These are phyloP conservation scores for Lepisosteus oculatus DNA, from an alignment of 2,113 vertebrate genomes.

Conservation along the genomic window DNA sequence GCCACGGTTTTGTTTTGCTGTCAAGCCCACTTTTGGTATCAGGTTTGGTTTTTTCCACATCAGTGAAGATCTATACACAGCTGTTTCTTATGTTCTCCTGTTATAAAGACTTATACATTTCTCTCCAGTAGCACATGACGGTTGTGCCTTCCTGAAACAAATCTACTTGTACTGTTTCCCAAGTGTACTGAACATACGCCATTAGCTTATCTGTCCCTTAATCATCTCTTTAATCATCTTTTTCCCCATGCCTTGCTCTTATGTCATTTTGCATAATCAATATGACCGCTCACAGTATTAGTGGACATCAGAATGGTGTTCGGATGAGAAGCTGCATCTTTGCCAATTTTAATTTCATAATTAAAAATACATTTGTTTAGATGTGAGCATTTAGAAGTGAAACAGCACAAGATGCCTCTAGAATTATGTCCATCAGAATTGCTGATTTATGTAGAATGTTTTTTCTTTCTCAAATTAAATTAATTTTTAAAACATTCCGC, in stretches of 20 bases:
- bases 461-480: no score
- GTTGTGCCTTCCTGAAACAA: not conserved
- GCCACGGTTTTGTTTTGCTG: not conserved
- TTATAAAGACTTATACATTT: not conserved
- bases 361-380: not conserved
- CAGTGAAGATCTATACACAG: not conserved
- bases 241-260: not conserved
- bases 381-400: not conserved
- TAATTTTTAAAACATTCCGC: no score
- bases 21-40: not conserved
- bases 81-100: not conserved
- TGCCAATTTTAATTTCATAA: not conserved
- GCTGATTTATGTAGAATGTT: no score
- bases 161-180: not conserved
- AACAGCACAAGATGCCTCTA: not conserved
- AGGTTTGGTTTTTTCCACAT: not conserved
- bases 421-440: not conserved
- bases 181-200: not conserved
- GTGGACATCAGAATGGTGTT: not conserved
- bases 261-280: not conserved
- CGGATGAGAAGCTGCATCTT: not conserved
- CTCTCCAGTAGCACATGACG: not conserved
- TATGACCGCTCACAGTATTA: not conserved
- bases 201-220: not conserved
- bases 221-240: not conserved